These are phyloP conservation scores for Tanypteryx hageni DNA, from an alignment of 2,888 invertebrate genomes.

Conservation along the genomic window DNA sequence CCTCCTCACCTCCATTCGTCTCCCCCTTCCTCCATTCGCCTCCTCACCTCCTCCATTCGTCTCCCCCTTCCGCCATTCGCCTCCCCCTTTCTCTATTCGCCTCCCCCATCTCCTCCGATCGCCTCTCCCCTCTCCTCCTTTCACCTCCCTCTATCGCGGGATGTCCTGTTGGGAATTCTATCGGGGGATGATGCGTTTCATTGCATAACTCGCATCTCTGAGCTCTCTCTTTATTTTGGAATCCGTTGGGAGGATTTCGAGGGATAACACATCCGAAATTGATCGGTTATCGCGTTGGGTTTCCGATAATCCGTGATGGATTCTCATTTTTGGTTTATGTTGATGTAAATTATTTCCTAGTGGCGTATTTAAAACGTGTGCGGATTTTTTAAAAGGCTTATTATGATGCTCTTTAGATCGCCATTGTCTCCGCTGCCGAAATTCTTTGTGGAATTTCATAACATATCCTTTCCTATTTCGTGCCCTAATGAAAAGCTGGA, in stretches of 20 bases:
- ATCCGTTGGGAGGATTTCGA: neutral
- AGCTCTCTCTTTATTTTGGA: neutral
- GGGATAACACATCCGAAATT: neutral
- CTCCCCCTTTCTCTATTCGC: neutral
- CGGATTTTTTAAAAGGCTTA: no score
- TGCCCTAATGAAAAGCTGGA: no score
- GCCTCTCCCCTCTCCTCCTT: neutral
- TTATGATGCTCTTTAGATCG: no score
- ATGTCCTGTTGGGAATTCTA: neutral
- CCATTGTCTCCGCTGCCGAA: no score
- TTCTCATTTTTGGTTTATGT: no score
- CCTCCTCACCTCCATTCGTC: neutral
- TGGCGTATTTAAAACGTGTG: no score
- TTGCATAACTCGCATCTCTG: neutral
- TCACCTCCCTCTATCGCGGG: neutral
- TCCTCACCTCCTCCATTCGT: neutral
- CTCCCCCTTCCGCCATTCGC: neutral
- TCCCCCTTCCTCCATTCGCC: neutral
- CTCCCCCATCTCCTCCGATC: no score
- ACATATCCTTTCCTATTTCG: no score
- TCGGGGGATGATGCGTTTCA: neutral
- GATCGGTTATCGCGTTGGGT: neutral
- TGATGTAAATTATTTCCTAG: no score
- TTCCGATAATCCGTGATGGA: no score
- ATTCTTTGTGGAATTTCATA: no score